Evolutionary conservation across 2,888 invertebrate genomes (phyloP).

Genomic region (Halocaridina rubra): DNA sequence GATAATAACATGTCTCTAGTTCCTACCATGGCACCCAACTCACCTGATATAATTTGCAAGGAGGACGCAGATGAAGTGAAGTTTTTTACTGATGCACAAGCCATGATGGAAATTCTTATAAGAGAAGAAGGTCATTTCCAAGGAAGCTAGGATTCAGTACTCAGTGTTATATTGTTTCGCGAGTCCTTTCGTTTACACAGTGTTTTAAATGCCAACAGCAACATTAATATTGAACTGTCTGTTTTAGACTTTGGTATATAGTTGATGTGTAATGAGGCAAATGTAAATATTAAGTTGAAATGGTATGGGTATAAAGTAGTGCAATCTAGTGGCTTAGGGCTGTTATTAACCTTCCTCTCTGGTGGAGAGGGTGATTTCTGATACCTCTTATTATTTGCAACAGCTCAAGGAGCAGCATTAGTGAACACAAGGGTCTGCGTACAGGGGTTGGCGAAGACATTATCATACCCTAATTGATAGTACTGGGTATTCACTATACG

Average conservation of each 20-base stretch:
- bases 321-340: conserved; percentile 32
- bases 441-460: conserved; percentile 48
- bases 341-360: conserved; percentile 1
- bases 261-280: conserved; percentile 42
- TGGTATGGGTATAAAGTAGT: conserved; percentile 58
- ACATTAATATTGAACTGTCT: conserved; percentile 32
- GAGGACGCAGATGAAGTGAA: conserved; percentile 39
- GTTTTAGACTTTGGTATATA: conserved; percentile 55
- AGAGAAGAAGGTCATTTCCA: conserved; percentile 17
- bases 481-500: conserved; percentile 50
- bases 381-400: conserved; percentile 38
- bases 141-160: neutral
- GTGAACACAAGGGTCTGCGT: conserved; percentile 8
- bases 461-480: conserved; percentile 48
- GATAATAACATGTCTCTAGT: conserved; percentile 20
- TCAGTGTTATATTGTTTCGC: conserved; percentile 11
- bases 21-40: conserved; percentile 9
- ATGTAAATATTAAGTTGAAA: conserved; percentile 14
- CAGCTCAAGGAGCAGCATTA: conserved; percentile 34
- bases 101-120: conserved; percentile 41
- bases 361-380: conserved; percentile 23
- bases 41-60: conserved; percentile 45
- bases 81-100: conserved; percentile 47
- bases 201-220: conserved; percentile 18
- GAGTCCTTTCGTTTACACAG: conserved; percentile 33